Conservation (phyloP, 2,797 vertebrate genomes). For the Anguilla anguilla region DNA sequence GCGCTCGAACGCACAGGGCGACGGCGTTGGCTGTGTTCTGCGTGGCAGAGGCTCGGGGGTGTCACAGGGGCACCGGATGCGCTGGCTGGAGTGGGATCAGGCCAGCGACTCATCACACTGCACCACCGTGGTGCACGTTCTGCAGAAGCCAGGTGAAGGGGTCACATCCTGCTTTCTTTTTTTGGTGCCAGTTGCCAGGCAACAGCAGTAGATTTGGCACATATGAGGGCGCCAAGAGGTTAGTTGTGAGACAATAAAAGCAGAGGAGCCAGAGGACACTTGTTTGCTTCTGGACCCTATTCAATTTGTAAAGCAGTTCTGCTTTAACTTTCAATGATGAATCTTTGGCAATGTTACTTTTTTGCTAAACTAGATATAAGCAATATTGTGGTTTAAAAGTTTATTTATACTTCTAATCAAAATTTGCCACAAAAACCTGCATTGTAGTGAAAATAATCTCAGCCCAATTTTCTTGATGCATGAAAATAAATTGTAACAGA, state of each 20-base stretch:
- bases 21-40: background rate
- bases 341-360: background rate
- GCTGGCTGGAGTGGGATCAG: background rate
- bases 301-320: background rate
- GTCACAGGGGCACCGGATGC: background rate
- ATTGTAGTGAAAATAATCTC: background rate
- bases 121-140: background rate
- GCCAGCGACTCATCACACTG: background rate
- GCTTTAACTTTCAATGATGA: background rate
- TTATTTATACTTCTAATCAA: background rate
- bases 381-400: background rate
- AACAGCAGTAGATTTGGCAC: conserved; percentile 51
- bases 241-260: conserved; percentile 35
- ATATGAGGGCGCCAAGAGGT: conserved; percentile 49
- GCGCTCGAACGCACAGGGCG: background rate
- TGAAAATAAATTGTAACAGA: background rate
- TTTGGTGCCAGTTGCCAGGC: conserved; percentile 54
- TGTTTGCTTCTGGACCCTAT: background rate
- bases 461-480: background rate
- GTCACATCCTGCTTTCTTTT: conserved; percentile 31
- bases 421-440: background rate
- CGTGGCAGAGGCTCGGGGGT: background rate
- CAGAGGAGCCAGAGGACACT: background rate
- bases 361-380: background rate
- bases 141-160: conserved; percentile 49